Percentiles rank a stretch among this genome's conserved stretches.
phyloP scores from a whole-genome alignment of 2,797 vertebrate species.

The Parauchenoglanis ngamensis region DNA sequence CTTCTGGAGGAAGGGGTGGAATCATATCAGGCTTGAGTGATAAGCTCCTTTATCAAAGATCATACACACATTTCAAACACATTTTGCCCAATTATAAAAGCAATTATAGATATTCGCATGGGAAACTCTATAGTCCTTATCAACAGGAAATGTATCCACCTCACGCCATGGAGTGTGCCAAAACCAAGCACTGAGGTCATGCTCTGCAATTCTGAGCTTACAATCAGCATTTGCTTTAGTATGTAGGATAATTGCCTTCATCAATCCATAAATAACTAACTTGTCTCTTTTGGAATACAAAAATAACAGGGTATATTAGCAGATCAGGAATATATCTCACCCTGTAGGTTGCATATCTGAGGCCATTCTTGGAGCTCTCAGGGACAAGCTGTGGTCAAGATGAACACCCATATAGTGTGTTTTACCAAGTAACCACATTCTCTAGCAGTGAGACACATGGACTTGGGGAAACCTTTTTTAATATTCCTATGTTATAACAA shows the following conservation, averaged over 20 bases:
- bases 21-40: conserved; percentile 5
- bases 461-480: background rate
- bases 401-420: background rate
- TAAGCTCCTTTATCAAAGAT: conserved; percentile 37
- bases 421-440: background rate
- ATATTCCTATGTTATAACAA: background rate
- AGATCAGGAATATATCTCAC: conserved; percentile 9
- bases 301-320: background rate
- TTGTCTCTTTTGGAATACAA: background rate
- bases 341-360: conserved; percentile 23
- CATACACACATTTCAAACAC: conserved; percentile 40
- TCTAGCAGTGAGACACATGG: background rate
- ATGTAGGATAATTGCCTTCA: background rate
- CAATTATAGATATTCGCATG: conserved; percentile 41
- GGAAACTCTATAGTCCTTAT: conserved; percentile 38
- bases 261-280: background rate
- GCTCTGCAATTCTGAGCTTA: conserved; percentile 15
- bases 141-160: conserved; percentile 50
- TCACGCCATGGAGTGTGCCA: conserved; percentile 32
- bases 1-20: conserved; percentile 22
- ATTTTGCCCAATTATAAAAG: conserved; percentile 49
- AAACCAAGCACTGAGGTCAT: conserved; percentile 31
- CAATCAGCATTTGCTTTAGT: conserved; percentile 13
- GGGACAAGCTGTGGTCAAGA: background rate
- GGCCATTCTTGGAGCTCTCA: conserved; percentile 13